Evolutionary conservation across 2,888 invertebrate genomes (phyloP).

Genomic region (Chamaedrilus cognettii): DNA sequence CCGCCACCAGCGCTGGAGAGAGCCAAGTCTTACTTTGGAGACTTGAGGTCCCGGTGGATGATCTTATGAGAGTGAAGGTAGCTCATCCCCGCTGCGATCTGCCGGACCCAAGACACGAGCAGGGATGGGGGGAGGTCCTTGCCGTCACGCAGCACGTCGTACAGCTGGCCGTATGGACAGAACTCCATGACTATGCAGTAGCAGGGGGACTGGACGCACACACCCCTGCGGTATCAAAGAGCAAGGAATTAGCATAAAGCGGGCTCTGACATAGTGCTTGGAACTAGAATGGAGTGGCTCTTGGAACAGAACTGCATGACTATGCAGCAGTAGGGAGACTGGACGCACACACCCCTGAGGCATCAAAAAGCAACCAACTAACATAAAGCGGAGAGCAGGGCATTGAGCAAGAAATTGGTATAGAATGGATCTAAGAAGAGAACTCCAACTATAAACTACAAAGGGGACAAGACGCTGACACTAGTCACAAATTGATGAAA

Average conservation of each 20-base stretch:
- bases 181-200: slow-evolving; percentile 98
- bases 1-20: no score
- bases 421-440: slow-evolving; percentile 95
- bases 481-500: slow-evolving; percentile 55
- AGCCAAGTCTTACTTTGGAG: slow-evolving; percentile 89
- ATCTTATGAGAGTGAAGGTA: slow-evolving; percentile 96
- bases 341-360: slow-evolving; percentile 85
- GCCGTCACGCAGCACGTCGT: slow-evolving; percentile 83
- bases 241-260: no score
- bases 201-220: slow-evolving; percentile 88
- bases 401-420: no score
- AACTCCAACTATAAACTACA: slow-evolving; percentile 98
- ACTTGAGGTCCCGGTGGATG: slow-evolving; percentile 97
- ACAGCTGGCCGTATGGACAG: slow-evolving; percentile 93
- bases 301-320: slow-evolving; percentile 99
- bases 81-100: slow-evolving; percentile 95
- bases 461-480: slow-evolving; percentile 88
- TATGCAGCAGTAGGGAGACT: slow-evolving; percentile 88
- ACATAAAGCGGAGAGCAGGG: no score
- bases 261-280: no score
- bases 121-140: slow-evolving; percentile 82
- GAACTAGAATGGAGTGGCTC: no score
- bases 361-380: neutral
- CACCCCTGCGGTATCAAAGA: slow-evolving; percentile 68
- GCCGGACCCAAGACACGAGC: slow-evolving; percentile 89